These are phyloP conservation scores for Corythornis cristatus DNA, from an alignment of 2,113 vertebrate genomes.

Conservation along the genomic window DNA sequence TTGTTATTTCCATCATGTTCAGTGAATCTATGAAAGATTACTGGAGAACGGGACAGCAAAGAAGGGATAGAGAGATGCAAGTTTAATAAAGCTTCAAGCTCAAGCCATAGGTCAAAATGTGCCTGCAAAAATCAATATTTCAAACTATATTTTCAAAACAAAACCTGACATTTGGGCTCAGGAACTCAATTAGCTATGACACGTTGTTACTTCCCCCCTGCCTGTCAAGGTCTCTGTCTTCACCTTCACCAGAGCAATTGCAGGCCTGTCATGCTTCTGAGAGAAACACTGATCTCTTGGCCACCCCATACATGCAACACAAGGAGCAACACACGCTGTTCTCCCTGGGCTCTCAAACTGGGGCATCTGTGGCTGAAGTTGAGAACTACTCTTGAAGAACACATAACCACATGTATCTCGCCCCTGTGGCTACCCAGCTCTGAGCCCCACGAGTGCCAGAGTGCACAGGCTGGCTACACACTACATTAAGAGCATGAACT, in stretches of 20 bases:
- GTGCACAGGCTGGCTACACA: background rate
- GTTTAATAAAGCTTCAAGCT: background rate
- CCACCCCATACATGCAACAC: background rate
- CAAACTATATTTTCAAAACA: background rate
- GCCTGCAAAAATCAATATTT: background rate
- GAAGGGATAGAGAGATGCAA: background rate
- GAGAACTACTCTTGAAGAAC: background rate
- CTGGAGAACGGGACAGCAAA: background rate
- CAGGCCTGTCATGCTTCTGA: background rate
- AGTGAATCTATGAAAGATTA: background rate
- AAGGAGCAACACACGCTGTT: background rate
- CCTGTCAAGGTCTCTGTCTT: background rate
- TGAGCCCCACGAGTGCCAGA: background rate
- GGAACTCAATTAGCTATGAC: background rate
- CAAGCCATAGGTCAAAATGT: background rate
- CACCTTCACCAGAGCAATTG: background rate
- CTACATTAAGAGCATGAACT: background rate
- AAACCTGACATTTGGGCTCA: background rate
- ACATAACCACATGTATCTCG: background rate
- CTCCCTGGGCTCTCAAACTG: background rate
- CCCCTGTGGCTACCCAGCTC: background rate
- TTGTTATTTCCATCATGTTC: background rate
- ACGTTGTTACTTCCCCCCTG: background rate
- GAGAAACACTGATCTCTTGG: background rate
- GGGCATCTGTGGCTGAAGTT: background rate